phyloP scores from a whole-genome alignment of 2,113 vertebrate genomes.

The Megaptera novaeangliae region DNA sequence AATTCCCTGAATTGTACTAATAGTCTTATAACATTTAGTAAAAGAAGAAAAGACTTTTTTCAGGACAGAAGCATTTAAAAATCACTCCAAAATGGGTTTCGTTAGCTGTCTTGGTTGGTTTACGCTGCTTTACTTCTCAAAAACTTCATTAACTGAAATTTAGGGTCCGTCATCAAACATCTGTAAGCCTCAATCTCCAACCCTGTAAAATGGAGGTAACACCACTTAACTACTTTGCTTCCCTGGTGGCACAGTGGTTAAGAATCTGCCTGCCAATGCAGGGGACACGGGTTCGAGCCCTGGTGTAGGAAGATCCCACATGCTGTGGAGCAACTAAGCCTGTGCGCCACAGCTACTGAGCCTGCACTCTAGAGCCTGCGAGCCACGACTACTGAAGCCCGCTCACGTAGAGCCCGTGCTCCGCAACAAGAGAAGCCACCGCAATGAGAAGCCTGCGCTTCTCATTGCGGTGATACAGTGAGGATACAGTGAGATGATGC shows the following conservation, averaged over 20 bases:
- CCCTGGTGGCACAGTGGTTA: too few species aligned
- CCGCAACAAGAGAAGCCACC: too few species aligned
- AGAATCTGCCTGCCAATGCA: too few species aligned
- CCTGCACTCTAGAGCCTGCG: too few species aligned
- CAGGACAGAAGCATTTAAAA: background rate
- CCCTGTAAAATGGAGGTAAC: background rate
- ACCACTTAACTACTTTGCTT: background rate
- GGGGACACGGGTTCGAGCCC: too few species aligned
- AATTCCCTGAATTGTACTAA: background rate
- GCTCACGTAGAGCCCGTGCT: too few species aligned
- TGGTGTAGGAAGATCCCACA: too few species aligned
- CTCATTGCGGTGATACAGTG: too few species aligned
- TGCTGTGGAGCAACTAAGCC: too few species aligned
- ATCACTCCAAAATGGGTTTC: background rate
- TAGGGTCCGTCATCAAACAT: background rate
- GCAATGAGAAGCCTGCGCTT: too few species aligned
- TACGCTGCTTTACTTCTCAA: background rate
- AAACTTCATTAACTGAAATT: background rate
- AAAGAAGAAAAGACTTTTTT: background rate
- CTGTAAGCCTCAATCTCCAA: background rate
- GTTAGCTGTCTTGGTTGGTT: background rate
- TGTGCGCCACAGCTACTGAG: too few species aligned
- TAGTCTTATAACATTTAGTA: background rate
- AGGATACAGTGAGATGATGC: background rate
- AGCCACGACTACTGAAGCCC: too few species aligned